Conservation (phyloP, 2,888 invertebrate genomes). For the Sinotaia quadrata region DNA sequence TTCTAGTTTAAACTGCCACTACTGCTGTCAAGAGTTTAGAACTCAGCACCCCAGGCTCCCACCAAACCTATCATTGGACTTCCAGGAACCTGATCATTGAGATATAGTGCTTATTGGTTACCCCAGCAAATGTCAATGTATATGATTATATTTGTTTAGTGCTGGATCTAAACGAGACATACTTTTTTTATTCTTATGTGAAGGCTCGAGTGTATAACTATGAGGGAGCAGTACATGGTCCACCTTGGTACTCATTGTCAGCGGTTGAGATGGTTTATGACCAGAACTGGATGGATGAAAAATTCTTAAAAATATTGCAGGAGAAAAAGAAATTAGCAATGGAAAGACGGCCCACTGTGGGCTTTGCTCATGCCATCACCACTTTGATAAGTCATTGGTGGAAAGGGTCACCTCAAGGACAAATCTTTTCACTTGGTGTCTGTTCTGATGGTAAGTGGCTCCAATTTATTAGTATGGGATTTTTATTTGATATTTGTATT, state of each 20-base stretch:
- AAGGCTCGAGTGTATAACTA: slow-evolving; percentile 62
- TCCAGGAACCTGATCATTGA: too few relatives aligned
- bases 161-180: too few relatives aligned
- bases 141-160: too few relatives aligned
- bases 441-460: slow-evolving; percentile 64
- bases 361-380: slow-evolving; percentile 55
- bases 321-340: slow-evolving; percentile 29
- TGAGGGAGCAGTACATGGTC: slow-evolving; percentile 70
- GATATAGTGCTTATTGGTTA: too few relatives aligned
- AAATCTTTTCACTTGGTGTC: slow-evolving; percentile 68
- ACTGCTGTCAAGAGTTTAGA: too few relatives aligned
- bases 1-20: too few relatives aligned
- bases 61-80: too few relatives aligned
- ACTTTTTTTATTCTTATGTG: not conserved
- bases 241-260: slow-evolving; percentile 62
- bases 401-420: slow-evolving; percentile 59
- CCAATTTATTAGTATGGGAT: too few relatives aligned
- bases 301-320: slow-evolving; percentile 51
- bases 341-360: slow-evolving; percentile 49
- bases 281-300: slow-evolving; percentile 65
- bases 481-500: too few relatives aligned
- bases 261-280: slow-evolving; percentile 66
- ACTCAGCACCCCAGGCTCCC: too few relatives aligned
- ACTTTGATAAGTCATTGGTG: slow-evolving; percentile 65
- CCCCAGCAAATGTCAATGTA: too few relatives aligned